Percentiles rank a stretch among this genome's conserved stretches.
These are phyloP conservation scores for Tetropium fuscum DNA, from an alignment of 2,888 invertebrate genomes.

Conservation along the genomic window DNA sequence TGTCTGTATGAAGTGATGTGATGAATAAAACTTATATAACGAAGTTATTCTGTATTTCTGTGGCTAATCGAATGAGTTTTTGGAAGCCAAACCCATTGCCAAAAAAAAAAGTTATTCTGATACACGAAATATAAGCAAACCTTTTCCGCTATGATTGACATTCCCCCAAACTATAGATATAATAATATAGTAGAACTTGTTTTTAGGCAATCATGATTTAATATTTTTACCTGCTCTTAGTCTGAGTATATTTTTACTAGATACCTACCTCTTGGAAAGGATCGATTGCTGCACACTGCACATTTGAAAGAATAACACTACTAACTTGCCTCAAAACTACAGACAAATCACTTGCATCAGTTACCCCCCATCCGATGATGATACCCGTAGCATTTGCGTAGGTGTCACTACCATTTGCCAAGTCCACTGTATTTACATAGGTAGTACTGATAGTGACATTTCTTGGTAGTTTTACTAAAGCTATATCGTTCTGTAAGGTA, in stretches of 20 bases:
- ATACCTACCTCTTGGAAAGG: neutral
- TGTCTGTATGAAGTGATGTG: no score
- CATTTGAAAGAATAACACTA: neutral
- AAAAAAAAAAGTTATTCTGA: no score
- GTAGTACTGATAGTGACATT: conserved; percentile 7
- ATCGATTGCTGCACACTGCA: neutral
- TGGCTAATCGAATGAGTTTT: no score
- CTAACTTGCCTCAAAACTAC: conserved; percentile 14
- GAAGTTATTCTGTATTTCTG: no score
- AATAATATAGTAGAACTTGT: no score
- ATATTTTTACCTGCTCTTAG: no score
- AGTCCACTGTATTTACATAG: neutral
- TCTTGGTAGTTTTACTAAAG: neutral
- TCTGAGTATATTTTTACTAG: neutral
- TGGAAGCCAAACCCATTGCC: no score
- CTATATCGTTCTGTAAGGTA: conserved; percentile 5
- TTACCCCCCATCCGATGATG: conserved; percentile 39
- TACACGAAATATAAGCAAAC: no score
- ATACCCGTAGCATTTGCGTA: neutral
- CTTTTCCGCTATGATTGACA: no score
- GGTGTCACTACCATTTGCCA: neutral
- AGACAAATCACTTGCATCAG: conserved; percentile 5
- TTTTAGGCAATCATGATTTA: no score
- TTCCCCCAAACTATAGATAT: no score
- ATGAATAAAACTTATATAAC: no score